Base-by-base conservation (phyloP, 2,113 vertebrate genomes). In the Plectropomus leopardus region DNA sequence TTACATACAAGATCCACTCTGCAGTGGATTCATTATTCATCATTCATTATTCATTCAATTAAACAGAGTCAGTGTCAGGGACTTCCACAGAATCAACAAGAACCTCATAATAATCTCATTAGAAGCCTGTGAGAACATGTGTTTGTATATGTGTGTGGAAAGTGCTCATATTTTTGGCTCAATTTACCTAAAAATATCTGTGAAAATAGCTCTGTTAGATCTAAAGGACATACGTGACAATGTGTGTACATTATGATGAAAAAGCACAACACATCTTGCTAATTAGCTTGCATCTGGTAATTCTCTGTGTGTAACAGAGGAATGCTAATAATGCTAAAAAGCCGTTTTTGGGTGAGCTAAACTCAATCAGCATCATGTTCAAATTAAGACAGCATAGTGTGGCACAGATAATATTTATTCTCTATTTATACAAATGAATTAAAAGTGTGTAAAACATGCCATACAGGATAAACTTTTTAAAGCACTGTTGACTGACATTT, bases 11-110 rank as follows among this genome's bases (percentile, higher is more conserved):
- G 53, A 82, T 70, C 7, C 26, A 19, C 81, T 77, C 51, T 21
- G 59, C 32, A 64, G 66, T 16, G 36, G 36, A 76, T 78, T 79
- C 1, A 73, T 79, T 80, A 82, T 74, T 85, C 53, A 84, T 79
- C 28, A n/a, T n/a, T n/a, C n/a, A n/a, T n/a, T n/a, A n/a, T n/a
- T 65, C 7, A 30, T 40, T 84, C 45, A 84, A 76, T 87, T 84
- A 87, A 17, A 86, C 61, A 84, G 64, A 59, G 45, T 21, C 40
- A 45, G 2, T 40, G 36, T 40, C 36, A 40, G 53, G 53, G 48
- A 75, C 53, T 54, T 15, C n/a, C 50, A 55, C 50, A 30, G 64
- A 80, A 68, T 76, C 74, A 85, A 58, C 65, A 60, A 40, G 65
- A 83, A 42, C 61, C 44, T 4, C 26, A 50, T 60, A 17, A 79